Evolutionary conservation across 2,797 vertebrate species (phyloP).

Genomic region (Leptodon cayanensis): DNA sequence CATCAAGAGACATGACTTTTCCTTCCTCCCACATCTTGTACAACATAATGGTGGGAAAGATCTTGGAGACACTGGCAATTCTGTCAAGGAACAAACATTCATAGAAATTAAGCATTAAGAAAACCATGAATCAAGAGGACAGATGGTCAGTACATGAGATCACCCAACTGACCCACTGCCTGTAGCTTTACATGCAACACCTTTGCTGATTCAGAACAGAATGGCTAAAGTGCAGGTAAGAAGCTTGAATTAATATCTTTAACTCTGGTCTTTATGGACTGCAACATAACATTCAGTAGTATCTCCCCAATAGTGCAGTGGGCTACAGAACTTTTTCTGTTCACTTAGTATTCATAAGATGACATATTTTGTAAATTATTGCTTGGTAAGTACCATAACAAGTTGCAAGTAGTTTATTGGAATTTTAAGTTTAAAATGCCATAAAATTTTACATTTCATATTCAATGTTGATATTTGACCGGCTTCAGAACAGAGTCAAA

Average conservation of each 20-base stretch:
- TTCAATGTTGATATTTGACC: neutral
- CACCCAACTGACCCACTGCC: neutral
- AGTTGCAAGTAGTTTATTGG: neutral
- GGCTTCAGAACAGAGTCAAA: neutral
- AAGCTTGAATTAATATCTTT: neutral
- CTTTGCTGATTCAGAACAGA: neutral
- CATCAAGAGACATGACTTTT: slow-evolving; percentile 87
- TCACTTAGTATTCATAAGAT: neutral
- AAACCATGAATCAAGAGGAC: neutral
- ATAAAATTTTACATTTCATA: neutral
- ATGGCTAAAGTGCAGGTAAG: neutral
- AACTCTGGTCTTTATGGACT: neutral
- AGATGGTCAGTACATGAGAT: neutral
- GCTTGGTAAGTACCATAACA: neutral
- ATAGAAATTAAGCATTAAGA: neutral
- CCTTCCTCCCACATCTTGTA: slow-evolving; percentile 95
- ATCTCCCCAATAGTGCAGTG: neutral
- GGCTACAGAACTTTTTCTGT: neutral
- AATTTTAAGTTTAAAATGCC: neutral
- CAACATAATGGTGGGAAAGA: slow-evolving; percentile 93
- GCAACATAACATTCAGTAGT: neutral
- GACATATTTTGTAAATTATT: neutral
- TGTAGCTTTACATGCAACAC: neutral
- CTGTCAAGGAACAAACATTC: slow-evolving; percentile 58
- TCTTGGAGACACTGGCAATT: slow-evolving; percentile 93